Percentiles rank a stretch among this genome's conserved stretches.
phyloP scores from a whole-genome alignment of 2,888 invertebrate genomes.

The Melanophora roralis region DNA sequence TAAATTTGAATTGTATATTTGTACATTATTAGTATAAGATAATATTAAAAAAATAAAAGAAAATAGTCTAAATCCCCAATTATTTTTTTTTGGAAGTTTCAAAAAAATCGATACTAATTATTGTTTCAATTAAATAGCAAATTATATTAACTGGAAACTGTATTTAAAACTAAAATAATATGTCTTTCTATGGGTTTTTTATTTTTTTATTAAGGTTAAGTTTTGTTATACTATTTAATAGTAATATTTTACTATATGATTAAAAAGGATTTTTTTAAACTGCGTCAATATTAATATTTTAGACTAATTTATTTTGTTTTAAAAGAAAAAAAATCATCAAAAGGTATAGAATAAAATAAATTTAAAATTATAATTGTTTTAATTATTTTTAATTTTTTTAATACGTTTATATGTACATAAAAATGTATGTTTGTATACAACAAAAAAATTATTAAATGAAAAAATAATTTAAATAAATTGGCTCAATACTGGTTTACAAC shows the following conservation, averaged over 20 bases:
- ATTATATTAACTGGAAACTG: constrained; percentile 37
- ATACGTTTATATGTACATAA: neutral
- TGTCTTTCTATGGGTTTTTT: constrained; percentile 3
- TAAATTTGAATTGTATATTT: constrained; percentile 4
- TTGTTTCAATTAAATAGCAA: constrained; percentile 46
- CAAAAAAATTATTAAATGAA: neutral
- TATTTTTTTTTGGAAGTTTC: neutral
- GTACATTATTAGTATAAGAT: neutral
- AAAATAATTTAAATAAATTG: constrained; percentile 17
- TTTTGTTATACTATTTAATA: constrained; percentile 9
- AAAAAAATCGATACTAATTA: constrained; percentile 41
- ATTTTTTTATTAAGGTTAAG: neutral
- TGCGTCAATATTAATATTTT: too few relatives aligned
- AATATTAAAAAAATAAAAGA: neutral
- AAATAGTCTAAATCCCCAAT: neutral
- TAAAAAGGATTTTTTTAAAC: too few relatives aligned
- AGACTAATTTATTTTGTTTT: too few relatives aligned
- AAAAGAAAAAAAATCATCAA: too few relatives aligned
- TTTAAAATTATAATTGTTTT: too few relatives aligned
- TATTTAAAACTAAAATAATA: constrained; percentile 1
- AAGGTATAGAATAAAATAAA: too few relatives aligned
- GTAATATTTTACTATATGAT: too few relatives aligned
- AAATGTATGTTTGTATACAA: neutral
- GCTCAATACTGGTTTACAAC: constrained; percentile 17
- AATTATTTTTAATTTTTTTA: neutral